Evolutionary conservation across 35 echinoderm and acorn worm species (phyloP).

Genomic region (Diadema setosum): DNA sequence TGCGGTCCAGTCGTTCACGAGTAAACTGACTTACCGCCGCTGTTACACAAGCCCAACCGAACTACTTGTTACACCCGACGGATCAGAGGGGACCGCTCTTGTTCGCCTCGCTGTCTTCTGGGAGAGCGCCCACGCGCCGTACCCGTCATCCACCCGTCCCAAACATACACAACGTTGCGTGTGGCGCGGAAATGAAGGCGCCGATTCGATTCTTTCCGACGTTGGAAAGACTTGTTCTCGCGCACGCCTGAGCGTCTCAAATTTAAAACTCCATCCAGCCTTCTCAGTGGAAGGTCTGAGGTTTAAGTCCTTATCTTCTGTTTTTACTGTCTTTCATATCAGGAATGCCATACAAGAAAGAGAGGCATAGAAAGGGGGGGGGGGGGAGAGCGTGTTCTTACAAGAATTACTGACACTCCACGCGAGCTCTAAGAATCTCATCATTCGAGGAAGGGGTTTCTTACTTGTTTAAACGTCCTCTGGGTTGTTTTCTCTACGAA

Average conservation of each 20-base stretch:
- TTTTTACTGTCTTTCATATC: not conserved
- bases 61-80: not conserved
- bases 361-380: too few species aligned
- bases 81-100: not conserved
- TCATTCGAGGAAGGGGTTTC: not conserved
- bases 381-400: not conserved
- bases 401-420: not conserved
- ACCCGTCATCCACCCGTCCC: not conserved
- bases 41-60: not conserved
- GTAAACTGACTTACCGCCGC: not conserved
- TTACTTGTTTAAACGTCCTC: conserved; percentile 2
- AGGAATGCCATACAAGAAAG: not conserved
- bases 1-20: not conserved
- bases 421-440: not conserved
- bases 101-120: not conserved
- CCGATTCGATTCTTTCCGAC: not conserved
- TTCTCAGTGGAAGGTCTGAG: not conserved
- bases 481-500: not conserved
- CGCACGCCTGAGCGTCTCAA: not conserved
- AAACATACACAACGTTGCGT: not conserved
- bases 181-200: not conserved
- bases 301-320: not conserved
- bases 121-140: not conserved
- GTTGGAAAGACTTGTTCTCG: not conserved
- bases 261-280: not conserved